Conservation (phyloP, 2,113 vertebrate species). For the Okapia johnstoni region DNA sequence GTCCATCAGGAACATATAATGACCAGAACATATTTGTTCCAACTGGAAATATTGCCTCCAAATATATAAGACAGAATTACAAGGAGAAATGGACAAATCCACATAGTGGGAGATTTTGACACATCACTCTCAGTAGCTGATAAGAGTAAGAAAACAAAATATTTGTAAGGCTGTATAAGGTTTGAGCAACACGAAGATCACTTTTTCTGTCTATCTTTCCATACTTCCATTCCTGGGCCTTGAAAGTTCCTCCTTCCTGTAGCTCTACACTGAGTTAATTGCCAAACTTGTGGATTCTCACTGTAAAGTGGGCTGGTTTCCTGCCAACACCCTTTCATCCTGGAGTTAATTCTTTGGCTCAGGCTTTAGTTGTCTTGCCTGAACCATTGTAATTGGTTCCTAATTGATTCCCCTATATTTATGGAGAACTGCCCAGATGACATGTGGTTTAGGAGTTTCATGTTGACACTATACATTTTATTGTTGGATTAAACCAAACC, state of each 20-base stretch:
- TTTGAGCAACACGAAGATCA: background rate
- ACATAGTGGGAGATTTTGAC: background rate
- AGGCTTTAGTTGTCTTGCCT: background rate
- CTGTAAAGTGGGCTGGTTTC: background rate
- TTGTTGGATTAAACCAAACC: background rate
- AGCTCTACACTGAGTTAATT: background rate
- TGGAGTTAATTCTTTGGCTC: background rate
- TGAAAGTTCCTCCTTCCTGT: background rate
- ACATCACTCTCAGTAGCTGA: background rate
- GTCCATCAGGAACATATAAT: background rate
- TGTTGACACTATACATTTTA: background rate
- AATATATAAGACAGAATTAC: background rate
- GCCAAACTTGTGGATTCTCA: background rate
- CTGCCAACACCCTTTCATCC: background rate
- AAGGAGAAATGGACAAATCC: background rate
- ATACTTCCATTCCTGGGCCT: background rate
- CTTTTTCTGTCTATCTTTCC: background rate
- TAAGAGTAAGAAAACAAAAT: background rate
- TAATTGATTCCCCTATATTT: background rate
- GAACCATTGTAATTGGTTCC: background rate
- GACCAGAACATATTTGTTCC: background rate
- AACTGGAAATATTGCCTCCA: background rate
- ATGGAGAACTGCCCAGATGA: background rate
- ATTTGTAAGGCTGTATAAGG: background rate
- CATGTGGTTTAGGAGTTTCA: background rate